Conservation (phyloP, 2,797 vertebrate genomes). For the Cyclura pinguis region DNA sequence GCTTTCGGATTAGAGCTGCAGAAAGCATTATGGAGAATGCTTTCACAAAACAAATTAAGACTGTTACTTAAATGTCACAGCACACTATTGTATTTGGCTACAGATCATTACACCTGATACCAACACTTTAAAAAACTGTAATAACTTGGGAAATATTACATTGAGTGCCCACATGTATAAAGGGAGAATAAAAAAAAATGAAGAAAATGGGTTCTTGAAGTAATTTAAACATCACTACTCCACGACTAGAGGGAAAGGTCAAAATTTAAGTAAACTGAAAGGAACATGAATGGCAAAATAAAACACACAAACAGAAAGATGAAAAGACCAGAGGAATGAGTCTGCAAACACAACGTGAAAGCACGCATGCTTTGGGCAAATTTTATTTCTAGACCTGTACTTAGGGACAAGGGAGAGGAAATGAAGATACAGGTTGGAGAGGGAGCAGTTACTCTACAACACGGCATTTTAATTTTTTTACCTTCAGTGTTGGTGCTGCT, state of each 20-base stretch:
- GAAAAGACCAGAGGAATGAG: conserved; percentile 70
- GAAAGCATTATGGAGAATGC: conserved; percentile 80
- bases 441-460: conserved; percentile 49
- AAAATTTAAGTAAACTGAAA: conserved; percentile 84
- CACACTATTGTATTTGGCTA: conserved; percentile 97
- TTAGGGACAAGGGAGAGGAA: conserved; percentile 26
- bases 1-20: conserved; percentile 78
- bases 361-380: conserved; percentile 75
- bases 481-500: conserved; percentile 89
- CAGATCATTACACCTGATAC: conserved; percentile 99
- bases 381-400: conserved; percentile 39
- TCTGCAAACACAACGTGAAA: conserved; percentile 69
- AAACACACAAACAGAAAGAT: conserved; percentile 75
- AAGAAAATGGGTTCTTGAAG: conserved; percentile 81
- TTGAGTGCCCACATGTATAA: conserved; percentile 81
- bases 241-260: conserved; percentile 82
- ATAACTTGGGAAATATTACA: conserved; percentile 96
- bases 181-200: conserved; percentile 73
- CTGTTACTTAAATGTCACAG: conserved; percentile 98
- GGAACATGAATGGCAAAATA: conserved; percentile 81
- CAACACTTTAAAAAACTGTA: conserved; percentile 93
- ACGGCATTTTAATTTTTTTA: conserved; percentile 77
- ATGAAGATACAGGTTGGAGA: conserved; percentile 38
- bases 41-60: conserved; percentile 96
- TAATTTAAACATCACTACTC: conserved; percentile 84